Base-by-base conservation (phyloP, 2,113 vertebrate species). In the Calypte anna region DNA sequence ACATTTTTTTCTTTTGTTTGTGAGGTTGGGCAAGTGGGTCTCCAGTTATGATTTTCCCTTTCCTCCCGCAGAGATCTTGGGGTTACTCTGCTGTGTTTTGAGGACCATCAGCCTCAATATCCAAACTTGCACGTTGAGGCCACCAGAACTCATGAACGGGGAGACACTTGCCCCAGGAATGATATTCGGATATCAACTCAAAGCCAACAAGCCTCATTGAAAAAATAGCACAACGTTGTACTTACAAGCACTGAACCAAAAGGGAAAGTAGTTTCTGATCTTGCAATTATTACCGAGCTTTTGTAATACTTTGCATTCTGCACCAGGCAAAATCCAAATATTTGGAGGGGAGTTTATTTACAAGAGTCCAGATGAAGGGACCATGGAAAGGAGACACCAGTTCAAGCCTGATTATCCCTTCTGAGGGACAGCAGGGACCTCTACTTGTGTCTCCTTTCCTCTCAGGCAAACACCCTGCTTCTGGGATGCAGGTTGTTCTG, bases 81-180 rank as follows among this genome's bases (percentile, higher is more conserved):
- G 25, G 44, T 4, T 76, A 36, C 46, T 72, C 21, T 64, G 27
- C 30, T 38, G 36, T 1, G 3, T 43, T n/a, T 33, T 31, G 68
- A 53, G 36, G 28, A 72, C 8, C 53, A 30, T 9, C 1, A 7
- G 21, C 14, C 69, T 67, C 12, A 1, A 0, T 24, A 16, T 17
- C 28, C 53, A n/a, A 36, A 57, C 0, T 1, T 30, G 12, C 43
- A 5, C 0, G 13, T 14, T 6, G 19, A 22, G 54, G 9, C 3
- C 59, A 66, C n/a, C 43, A 51, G 70, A 28, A 68, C 22, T 30
- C 12, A 2, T 4, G 28, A 58, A 43, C 0, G 0, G 23, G 2
- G 31, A 73, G 27, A 15, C 14, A 19, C 19, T 61, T 61, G 7
- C 31, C 23, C 31, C 25, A 0, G 1, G 43, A 70, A 48, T 23